Base-by-base conservation (phyloP, 2,888 invertebrate species). In the Parnassius smintheus region DNA sequence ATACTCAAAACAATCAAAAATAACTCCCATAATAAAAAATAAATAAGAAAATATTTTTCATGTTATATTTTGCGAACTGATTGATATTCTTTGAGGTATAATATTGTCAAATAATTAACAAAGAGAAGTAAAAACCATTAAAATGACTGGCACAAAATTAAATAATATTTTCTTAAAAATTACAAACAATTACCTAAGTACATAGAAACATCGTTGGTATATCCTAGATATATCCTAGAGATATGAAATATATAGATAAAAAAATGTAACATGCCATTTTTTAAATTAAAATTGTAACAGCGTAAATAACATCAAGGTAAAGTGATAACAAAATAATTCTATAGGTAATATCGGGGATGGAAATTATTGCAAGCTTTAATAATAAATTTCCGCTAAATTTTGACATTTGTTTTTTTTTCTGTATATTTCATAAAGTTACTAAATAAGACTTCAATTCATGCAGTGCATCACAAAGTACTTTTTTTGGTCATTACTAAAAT, bases 121-220 rank as follows among this genome's bases (percentile, higher is more conserved):
- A 11, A 44, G 7, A 61, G 18, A 13, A 44, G 2, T 25, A 25
- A 25, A 25, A 35, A 48, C n/a, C 13, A 18, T 41, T 44, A 61
- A 42, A 0, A 51, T 25, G 13, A 13, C 44, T 55, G 42, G 35
- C 49, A 42, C 49, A 61, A 7, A 54, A 44, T n/a, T 53, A 45
- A 54, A 60, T 48, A 52, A 61, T 56, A 56, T 51, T 62, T 42
- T 48, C 11, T 62, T 10, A 48, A 18, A 56, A 51, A 53, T 13
- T 18, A 61, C 25, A 55, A 54, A 61, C 53, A 56, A 52, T 56
- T 56, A 44, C 46, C 56, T 62, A 62, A 62, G 62, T 62, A 62
- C 62, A 41, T 57, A 35, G 35, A 35, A 35, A 35, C 35, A 35
- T 57, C n/a, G 52, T 52, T 57, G 46, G 10, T 35, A 35, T 7